phyloP scores from a whole-genome alignment of 2,113 vertebrate species.

The Amphiprion ocellaris region DNA sequence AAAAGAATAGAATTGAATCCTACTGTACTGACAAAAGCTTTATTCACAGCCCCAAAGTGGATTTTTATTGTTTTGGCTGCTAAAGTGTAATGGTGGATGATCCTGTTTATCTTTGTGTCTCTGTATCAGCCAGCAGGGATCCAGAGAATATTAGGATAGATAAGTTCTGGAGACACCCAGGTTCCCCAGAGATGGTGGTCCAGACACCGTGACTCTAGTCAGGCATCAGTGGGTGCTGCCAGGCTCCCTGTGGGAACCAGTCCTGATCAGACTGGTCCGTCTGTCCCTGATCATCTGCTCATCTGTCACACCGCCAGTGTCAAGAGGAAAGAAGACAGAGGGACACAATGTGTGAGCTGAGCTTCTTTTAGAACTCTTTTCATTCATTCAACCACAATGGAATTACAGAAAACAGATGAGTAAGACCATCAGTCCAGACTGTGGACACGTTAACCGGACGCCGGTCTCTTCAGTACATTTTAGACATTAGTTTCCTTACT shows the following conservation, averaged over 20 bases:
- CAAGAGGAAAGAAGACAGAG: no score
- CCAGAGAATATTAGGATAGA: constrained; percentile 11
- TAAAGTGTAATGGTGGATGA: neutral
- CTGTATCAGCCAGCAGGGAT: neutral
- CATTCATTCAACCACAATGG: neutral
- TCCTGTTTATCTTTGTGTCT: neutral
- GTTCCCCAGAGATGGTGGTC: constrained; percentile 9
- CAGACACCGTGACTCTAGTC: constrained; percentile 27
- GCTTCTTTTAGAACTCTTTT: neutral
- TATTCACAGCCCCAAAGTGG: neutral
- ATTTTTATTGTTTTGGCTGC: neutral
- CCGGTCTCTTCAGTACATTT: no score
- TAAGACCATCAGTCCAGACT: no score
- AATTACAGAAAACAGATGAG: no score
- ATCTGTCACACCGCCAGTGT: constrained; percentile 4
- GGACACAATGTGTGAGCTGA: no score
- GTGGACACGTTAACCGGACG: no score
- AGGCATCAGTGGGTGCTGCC: neutral
- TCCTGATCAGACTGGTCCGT: neutral
- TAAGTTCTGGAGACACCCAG: neutral
- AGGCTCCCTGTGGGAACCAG: neutral
- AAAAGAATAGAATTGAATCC: no score
- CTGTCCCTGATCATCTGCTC: neutral
- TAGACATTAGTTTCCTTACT: no score
- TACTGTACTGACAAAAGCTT: neutral